phyloP scores from a whole-genome alignment of 2,888 invertebrate species.

The Imbricaverruca yamaguchii region DNA sequence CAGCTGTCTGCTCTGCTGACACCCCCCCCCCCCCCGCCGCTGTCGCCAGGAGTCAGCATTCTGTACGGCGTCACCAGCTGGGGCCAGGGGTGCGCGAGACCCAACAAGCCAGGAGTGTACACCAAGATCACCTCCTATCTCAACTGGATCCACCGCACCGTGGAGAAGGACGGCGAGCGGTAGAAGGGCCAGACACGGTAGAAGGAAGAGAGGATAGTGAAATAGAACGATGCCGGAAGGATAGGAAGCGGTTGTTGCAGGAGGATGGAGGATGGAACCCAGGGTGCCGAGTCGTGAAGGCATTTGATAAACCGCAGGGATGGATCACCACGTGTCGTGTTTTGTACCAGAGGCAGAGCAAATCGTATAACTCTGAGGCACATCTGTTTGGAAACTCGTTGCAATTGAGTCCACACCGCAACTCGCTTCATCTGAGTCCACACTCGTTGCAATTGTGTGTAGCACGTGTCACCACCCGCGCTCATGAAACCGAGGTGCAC shows the following conservation, averaged over 20 bases:
- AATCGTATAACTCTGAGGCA: no score
- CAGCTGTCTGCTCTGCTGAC: no score
- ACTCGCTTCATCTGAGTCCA: no score
- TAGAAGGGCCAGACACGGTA: no score
- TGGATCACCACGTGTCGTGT: no score
- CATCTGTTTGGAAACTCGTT: no score
- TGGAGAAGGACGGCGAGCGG: constrained; percentile 43
- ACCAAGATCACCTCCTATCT: constrained; percentile 57
- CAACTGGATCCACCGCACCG: constrained; percentile 50
- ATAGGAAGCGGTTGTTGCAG: background rate
- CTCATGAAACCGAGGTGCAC: no score
- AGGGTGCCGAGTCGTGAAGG: background rate
- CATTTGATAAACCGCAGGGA: background rate
- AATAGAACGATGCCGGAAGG: background rate
- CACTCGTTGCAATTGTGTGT: no score
- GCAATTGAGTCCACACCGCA: no score
- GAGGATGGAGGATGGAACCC: background rate
- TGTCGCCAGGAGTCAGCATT: background rate
- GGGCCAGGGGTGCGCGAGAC: constrained; percentile 66
- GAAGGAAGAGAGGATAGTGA: background rate
- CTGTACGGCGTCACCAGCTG: constrained; percentile 66
- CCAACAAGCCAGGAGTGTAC: constrained; percentile 67
- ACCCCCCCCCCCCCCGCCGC: no score
- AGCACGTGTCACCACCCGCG: no score
- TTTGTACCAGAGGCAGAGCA: no score